Evolutionary conservation across 2,888 invertebrate genomes (phyloP).

Genomic region (Microplitis manilae): DNA sequence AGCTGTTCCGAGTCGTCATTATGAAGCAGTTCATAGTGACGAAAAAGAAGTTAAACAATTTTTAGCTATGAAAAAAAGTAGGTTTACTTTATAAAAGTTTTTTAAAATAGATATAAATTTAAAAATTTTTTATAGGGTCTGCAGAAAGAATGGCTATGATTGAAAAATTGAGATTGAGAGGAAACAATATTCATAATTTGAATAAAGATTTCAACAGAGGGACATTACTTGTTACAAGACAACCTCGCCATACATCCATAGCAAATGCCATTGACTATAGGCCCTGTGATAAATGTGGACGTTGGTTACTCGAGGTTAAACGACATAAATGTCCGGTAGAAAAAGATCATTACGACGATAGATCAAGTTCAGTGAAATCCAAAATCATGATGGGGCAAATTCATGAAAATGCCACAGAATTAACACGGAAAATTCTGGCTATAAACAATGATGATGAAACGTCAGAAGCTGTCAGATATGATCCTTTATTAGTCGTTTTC

Average conservation of each 20-base stretch:
- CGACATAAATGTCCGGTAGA: background rate
- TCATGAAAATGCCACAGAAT: slow-evolving; percentile 39
- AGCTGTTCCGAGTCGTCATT: slow-evolving; percentile 10
- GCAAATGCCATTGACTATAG: background rate
- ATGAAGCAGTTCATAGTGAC: background rate
- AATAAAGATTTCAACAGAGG: slow-evolving; percentile 8
- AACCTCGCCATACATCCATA: background rate
- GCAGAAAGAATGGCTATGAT: background rate
- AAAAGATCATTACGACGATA: background rate
- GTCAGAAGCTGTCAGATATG: background rate
- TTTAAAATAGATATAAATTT: background rate
- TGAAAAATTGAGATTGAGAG: background rate
- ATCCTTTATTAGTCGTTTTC: slow-evolving; percentile 13
- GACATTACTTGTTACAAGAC: background rate
- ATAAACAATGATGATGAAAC: background rate
- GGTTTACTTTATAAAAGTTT: background rate
- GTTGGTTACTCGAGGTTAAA: background rate
- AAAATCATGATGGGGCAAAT: slow-evolving; percentile 12
- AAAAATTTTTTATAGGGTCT: background rate
- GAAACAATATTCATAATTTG: slow-evolving; percentile 11
- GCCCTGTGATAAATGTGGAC: background rate
- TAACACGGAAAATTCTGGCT: slow-evolving; percentile 33
- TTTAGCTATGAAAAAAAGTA: background rate
- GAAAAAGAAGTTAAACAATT: slow-evolving; percentile 7
- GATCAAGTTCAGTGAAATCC: background rate